Base-by-base conservation (phyloP, 1,140 invertebrate genomes). In the Drosophila orosa region DNA sequence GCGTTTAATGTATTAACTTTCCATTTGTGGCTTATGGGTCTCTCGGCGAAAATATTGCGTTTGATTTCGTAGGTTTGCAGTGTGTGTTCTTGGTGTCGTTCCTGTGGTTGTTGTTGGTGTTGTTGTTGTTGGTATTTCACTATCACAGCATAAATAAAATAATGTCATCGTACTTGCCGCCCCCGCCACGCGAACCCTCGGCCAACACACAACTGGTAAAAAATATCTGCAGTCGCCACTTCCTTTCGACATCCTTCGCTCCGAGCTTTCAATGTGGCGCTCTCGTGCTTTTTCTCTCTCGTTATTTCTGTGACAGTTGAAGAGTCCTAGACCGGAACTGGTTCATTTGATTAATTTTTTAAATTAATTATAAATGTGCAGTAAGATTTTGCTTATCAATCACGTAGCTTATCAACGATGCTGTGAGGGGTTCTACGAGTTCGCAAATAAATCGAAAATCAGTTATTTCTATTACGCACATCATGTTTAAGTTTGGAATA, bases 131-230 rank as follows among this genome's bases (percentile, higher is more conserved):
- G 74, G 57, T 81, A 57, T 74, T 86, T 87, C 82, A 86, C 82
- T 86, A 86, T 86, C 82, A 86, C 82, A 86, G 82, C 82, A 78
- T 87, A 78, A 86, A 87, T 85, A 87, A 76, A 76, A 68, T 77
- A 77, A 77, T 80, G 73, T 89, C 72, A 63, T 76, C 66, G 67
- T 48, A 62, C 58, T 73, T 73, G 75, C 42, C 67, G 63, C 80
- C 79, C 79, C 79, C 85, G 79, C 69, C 79, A 66, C 69, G 79
- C 77, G 60, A 54, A 78, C 79, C 65, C 61, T 75, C 47, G 45
- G 54, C 72, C 55, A 58, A 67, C 72, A 44, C 54, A 75, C 52
- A 58, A 72, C 37, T 33, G 33, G 39, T 45, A 62, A 47, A 74
- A 74, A 74, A 74, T 73, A 73, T 79, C 82, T 85, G 82, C 76